Evolutionary conservation across 2,797 vertebrate species (phyloP).

Genomic region (Myotis planiceps): DNA sequence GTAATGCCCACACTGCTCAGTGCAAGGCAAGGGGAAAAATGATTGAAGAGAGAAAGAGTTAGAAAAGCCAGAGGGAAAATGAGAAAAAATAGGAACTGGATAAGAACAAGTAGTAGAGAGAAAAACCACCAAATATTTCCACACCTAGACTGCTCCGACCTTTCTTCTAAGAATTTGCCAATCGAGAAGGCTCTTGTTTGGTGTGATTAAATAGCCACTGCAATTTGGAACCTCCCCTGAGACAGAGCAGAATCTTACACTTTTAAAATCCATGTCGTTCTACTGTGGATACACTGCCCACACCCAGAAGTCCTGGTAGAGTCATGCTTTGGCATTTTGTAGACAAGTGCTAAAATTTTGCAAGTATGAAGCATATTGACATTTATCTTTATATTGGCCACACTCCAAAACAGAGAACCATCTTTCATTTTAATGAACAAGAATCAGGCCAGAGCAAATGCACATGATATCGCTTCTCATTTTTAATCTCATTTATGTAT

Average conservation of each 20-base stretch:
- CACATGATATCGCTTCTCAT: not conserved
- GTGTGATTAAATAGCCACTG: constrained; percentile 38
- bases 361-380: constrained; percentile 76
- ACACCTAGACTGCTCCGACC: not conserved
- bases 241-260: constrained; percentile 15
- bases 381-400: constrained; percentile 59
- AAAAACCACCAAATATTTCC: constrained; percentile 36
- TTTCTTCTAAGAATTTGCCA: constrained; percentile 20
- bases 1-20: constrained; percentile 36
- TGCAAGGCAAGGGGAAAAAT: constrained; percentile 35
- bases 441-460: constrained; percentile 31
- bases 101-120: not conserved
- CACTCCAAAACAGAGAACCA: constrained; percentile 53
- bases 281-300: constrained; percentile 61
- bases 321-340: constrained; percentile 77
- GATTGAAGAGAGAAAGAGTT: constrained; percentile 53
- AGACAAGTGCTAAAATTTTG: constrained; percentile 75
- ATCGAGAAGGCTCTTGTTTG: constrained; percentile 26
- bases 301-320: constrained; percentile 58
- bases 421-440: constrained; percentile 66
- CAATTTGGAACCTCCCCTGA: constrained; percentile 41
- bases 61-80: constrained; percentile 42
- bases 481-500: constrained; percentile 56
- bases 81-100: not conserved
- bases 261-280: constrained; percentile 65